Evolutionary conservation across 1,140 invertebrate genomes (phyloP), one percentile per base, ranked within the genome.

Genomic region (Thalassaphorura encarpata): DNA sequence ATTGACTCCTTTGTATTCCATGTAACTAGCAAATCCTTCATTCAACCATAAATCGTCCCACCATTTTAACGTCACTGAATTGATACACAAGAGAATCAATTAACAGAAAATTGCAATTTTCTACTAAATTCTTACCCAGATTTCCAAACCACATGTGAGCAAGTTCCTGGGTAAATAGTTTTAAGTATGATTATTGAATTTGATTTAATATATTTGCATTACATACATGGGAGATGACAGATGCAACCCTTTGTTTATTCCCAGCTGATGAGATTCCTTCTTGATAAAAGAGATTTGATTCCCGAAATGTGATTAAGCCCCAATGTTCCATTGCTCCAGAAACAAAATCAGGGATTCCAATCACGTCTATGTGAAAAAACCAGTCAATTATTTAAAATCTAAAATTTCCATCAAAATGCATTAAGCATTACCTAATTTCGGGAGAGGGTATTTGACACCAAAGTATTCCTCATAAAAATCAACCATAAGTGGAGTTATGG

Each of bases 121-220:
- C 23, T 24, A 15, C 47, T 16, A 45, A 19, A 33, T 29, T 61
- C 65, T 70, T 75, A 86, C 83, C 79, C 63, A 89, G 75, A 75
- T 89, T 88, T 54, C 87, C 87, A 72, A 89, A 90, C 87, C 88
- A 92, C 83, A 83, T 88, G 67, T 97, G 92, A 16, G 90, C 89
- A 49, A 95, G 73, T 74, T 97, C 48, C 27, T 51, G 29, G 46
- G 46, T 8, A 39, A 51, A 40, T n/a, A n/a, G n/a, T n/a, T n/a
- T n/a, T n/a, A n/a, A n/a, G n/a, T n/a, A n/a, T n/a, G n/a, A n/a
- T n/a, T 36, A 13, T 19, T 13, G n/a, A 51, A n/a, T 36, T 36
- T 19, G 23, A 42, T 11, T 53, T 16, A 19, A 52, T 11, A 40
- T 45, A 36, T 36, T 36, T 36, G 11, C n/a, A n/a, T n/a, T 36